A percentile compares a stretch with the other conserved stretches of the same genome.
phyloP scores from a whole-genome alignment of 2,888 invertebrate genomes.

The Lochmaea capreae region DNA sequence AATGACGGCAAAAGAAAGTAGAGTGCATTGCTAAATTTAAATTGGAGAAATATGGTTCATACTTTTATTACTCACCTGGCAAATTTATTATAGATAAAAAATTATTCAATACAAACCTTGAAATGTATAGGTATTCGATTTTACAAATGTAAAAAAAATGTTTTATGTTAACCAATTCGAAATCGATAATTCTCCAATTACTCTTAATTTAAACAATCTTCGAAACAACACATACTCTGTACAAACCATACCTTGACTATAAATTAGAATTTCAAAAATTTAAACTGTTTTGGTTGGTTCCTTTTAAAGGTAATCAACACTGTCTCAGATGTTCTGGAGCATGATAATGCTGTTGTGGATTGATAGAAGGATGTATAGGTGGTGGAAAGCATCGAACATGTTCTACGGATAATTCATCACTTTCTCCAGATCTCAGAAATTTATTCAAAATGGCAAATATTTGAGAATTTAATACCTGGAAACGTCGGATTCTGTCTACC shows the following conservation, averaged over 20 bases:
- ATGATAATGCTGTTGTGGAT: conserved; percentile 69
- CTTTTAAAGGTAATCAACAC: conserved; percentile 42
- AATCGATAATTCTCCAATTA: no score
- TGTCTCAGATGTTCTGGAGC: conserved; percentile 72
- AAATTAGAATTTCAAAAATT: background rate
- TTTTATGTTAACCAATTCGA: no score
- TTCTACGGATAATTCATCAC: conserved; percentile 89
- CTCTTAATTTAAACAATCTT: no score
- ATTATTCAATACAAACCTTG: no score
- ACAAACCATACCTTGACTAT: background rate
- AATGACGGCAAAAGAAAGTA: no score
- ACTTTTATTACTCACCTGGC: no score
- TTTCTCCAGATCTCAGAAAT: conserved; percentile 88
- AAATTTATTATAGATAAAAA: no score
- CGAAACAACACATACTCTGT: no score
- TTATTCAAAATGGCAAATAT: conserved; percentile 96
- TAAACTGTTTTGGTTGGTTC: background rate
- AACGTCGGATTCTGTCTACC: conserved; percentile 97
- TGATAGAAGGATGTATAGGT: conserved; percentile 83
- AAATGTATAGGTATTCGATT: no score
- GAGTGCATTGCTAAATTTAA: no score
- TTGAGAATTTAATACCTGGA: conserved; percentile 98
- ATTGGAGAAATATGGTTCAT: no score
- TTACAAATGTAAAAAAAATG: no score
- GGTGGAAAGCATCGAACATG: conserved; percentile 98